Evolutionary conservation across 2,113 vertebrate species (phyloP).

Genomic region (Notiomystis cincta): DNA sequence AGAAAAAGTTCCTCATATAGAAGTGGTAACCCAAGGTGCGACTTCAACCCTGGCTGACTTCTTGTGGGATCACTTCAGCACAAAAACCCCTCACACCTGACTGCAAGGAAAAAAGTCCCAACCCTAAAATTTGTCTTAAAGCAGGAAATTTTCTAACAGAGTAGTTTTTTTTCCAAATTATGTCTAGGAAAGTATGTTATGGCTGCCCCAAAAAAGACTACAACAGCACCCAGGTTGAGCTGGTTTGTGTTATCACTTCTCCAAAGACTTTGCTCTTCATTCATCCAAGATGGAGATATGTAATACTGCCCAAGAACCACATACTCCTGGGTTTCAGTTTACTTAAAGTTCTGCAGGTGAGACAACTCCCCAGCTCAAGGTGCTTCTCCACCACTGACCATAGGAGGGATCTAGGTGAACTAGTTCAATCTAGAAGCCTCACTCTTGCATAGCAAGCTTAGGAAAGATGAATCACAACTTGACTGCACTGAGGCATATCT

Average conservation of each 20-base stretch:
- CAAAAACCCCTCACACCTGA: neutral
- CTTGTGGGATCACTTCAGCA: neutral
- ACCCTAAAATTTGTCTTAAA: neutral
- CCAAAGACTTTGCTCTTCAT: neutral
- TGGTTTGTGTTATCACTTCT: neutral
- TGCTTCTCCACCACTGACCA: rapidly evolving
- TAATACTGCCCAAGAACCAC: neutral
- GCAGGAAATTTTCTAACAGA: neutral
- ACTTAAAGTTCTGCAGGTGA: neutral
- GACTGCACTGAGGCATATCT: neutral
- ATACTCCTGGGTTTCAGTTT: neutral
- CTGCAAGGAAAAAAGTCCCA: rapidly evolving
- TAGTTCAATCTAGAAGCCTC: neutral
- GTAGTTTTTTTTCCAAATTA: neutral
- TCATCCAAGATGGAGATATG: neutral
- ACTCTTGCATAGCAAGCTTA: neutral
- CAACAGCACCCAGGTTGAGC: neutral
- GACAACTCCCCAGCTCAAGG: neutral
- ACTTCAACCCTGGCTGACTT: neutral
- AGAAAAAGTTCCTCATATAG: neutral
- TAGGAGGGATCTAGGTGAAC: neutral
- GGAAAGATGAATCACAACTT: neutral
- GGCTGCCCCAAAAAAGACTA: neutral
- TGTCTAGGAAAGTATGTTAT: neutral
- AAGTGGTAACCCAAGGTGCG: neutral